Percentiles rank a stretch among this genome's conserved stretches.
phyloP scores from a whole-genome alignment of 1,140 invertebrate genomes.

The Rhopalosiphum maidis region DNA sequence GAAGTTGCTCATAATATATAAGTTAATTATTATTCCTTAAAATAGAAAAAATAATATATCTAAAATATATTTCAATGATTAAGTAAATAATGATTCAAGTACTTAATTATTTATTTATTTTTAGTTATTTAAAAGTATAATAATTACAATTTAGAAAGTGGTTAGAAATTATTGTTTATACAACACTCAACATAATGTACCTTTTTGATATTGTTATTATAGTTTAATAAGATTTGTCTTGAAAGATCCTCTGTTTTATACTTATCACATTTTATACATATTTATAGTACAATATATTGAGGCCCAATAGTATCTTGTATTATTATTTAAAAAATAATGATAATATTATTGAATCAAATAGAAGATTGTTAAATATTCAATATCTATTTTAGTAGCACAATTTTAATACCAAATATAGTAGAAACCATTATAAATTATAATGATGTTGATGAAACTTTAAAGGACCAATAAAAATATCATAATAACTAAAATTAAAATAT shows the following conservation, averaged over 20 bases:
- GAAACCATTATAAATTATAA: neutral
- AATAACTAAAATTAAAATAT: neutral
- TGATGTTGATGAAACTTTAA: neutral
- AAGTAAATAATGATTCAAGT: neutral
- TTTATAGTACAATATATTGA: too few species aligned
- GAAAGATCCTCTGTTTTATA: neutral
- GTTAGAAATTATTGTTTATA: neutral
- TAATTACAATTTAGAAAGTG: neutral
- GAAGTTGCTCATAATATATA: neutral
- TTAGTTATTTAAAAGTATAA: neutral
- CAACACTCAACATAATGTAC: neutral
- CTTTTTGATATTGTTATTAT: too few species aligned
- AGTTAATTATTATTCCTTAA: neutral
- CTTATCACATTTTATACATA: neutral
- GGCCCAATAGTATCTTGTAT: too few species aligned
- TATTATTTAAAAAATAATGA: too few species aligned
- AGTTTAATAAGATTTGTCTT: too few species aligned
- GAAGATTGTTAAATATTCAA: too few species aligned
- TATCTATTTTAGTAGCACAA: too few species aligned
- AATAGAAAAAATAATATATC: neutral
- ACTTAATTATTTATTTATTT: neutral
- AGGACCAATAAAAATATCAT: neutral
- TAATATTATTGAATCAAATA: too few species aligned
- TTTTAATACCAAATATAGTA: neutral
- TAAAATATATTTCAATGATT: neutral